Evolutionary conservation across 37 sponge, comb jelly and placozoan genomes (phyloP), one percentile per base, ranked within the genome.

Genomic region (Cliona cf. orientalis): DNA sequence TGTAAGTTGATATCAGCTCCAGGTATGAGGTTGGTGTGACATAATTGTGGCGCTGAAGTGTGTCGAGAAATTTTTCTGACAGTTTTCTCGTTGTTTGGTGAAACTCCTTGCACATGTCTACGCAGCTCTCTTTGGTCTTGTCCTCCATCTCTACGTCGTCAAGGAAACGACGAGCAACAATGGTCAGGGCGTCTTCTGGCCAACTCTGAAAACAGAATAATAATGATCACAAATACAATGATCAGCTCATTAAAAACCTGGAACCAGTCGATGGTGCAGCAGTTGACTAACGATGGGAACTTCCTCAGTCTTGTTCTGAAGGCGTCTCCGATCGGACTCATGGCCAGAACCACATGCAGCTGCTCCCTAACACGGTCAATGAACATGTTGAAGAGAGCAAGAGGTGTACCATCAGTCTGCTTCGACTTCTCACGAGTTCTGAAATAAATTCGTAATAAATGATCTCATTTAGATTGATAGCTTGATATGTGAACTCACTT

Each of bases 251-350:
- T 62, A 29, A 79, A 26, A 37, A 92, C 95, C 87, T 97, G 97
- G 84, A 98, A 98, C 99, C 99, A 98, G 78, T 98, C 94, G 65
- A 98, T 98, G 69, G 98, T 98, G 67, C 98, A 98, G 85, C 98
- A 98, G 88, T 98, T 98, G 75, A 98, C 94, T 35, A 98, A 94
- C 14, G 99, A 98, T 3, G 99, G 99, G 87, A 98, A 98, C 91
- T 83, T 96, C 46, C 99, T 87, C 17, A 98, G 87, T 21, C 96
- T 79, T 19, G 78, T 89, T 17, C 99, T 49, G 86, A 98, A 96
- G 58, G 99, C 94, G 39, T 96, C 96, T 58, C 99, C 99, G 38
- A 98, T 98, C 29, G 99, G 99, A 46, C 96, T 96, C 96, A 98
- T 95, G 35, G 93, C 92, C n/a, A 98, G 94, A 32, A 98, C 99